Base-by-base conservation (phyloP, 2,888 invertebrate species). In the Caenorhabditis japonica region DNA sequence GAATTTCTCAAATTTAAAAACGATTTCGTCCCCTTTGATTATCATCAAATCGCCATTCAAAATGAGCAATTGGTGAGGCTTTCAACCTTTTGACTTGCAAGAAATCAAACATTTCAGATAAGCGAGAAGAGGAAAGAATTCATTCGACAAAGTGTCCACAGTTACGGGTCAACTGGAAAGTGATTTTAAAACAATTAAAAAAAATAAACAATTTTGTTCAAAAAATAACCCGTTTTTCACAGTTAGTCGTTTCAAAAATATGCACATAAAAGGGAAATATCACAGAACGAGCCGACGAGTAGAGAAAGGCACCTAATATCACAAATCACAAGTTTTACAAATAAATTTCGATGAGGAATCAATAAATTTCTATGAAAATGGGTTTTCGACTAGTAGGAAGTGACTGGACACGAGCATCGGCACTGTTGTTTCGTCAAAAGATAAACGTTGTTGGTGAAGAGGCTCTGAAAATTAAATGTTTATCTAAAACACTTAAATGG, bases 351-450 rank as follows among this genome's bases (percentile, higher is more conserved):
- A 10, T 5, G 30, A 7, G 30, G 17, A 39, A 39, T 39, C 39
- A 39, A 39, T 39, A 39, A 8, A 39, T 39, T 13, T 8, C 39
- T 7, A 19, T 4, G 10, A 30, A 30, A 30, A 30, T 30, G 7
- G 30, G 10, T 30, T 10, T 49, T 36, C 25, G n/a, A 41, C 49
- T 61, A 66, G 25, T 66, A 66, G 17, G 49, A 39, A 39, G 66
- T 51, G 23, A 47, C 19, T 33, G 64, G 69, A 25, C 78, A 78
- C 4, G 74, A 71, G 51, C 78, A 78, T 33, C 66, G 64, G 23
- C 78, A 78, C 56, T 73, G 71, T 43, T 74, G 71, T 46, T 78
- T 78, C 5, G 74, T 74, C 39, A 78, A 46, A 0, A 78, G 55
- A 30, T 51, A 69, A 7, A 78, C 78, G 33, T 76, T 74, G 44